Conservation (phyloP, 2,797 vertebrate species). For the Odontamblyopus lacepedii region DNA sequence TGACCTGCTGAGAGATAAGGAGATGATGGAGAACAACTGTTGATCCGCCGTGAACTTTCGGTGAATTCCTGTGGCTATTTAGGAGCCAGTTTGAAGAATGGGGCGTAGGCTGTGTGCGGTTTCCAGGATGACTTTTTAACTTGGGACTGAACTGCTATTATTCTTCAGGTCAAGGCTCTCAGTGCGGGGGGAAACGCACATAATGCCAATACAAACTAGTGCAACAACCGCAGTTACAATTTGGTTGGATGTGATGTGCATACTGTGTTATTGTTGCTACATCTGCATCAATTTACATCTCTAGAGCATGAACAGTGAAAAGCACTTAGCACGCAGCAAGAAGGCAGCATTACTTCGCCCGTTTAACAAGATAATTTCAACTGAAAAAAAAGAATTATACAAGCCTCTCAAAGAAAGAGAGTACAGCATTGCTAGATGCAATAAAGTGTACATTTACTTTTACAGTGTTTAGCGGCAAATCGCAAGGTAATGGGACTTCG, state of each 20-base stretch:
- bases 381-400: slow-evolving; percentile 3
- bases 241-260: background rate
- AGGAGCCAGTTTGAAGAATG: slow-evolving; percentile 30
- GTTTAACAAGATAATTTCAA: slow-evolving; percentile 12
- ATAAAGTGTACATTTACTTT: slow-evolving; percentile 2
- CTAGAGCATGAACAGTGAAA: slow-evolving; percentile 11
- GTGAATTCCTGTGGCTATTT: slow-evolving; percentile 49
- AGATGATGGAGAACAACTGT: slow-evolving; percentile 55
- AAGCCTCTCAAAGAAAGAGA: background rate
- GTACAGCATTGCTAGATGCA: background rate
- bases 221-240: slow-evolving; percentile 8
- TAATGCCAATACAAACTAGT: slow-evolving; percentile 11
- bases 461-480: slow-evolving; percentile 1
- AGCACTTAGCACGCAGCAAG: slow-evolving; percentile 13
- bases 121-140: slow-evolving; percentile 32
- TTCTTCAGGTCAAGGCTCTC: slow-evolving; percentile 35
- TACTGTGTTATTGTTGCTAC: slow-evolving; percentile 2
- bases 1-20: slow-evolving; percentile 60
- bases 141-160: slow-evolving; percentile 38
- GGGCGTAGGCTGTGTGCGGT: slow-evolving; percentile 23
- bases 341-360: background rate
- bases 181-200: slow-evolving; percentile 16
- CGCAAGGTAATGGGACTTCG: slow-evolving; percentile 1
- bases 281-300: slow-evolving; percentile 4
- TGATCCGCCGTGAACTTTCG: slow-evolving; percentile 46